Evolutionary conservation across 2,888 invertebrate genomes (phyloP).

Genomic region (Heliconius hortense): DNA sequence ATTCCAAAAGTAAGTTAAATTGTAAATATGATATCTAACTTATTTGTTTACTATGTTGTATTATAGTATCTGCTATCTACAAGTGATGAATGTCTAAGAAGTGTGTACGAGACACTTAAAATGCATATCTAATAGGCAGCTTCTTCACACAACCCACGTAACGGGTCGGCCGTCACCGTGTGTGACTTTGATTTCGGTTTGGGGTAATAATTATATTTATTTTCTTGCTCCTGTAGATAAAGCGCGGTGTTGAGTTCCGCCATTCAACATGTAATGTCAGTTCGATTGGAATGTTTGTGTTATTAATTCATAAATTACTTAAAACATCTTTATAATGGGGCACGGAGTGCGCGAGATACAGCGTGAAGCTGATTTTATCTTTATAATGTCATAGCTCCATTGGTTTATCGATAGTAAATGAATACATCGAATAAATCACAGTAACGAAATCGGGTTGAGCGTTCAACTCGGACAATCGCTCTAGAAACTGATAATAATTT

Average conservation of each 20-base stretch:
- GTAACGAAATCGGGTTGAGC: constrained; percentile 43
- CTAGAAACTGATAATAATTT: constrained; percentile 19
- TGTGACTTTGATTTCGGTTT: no score
- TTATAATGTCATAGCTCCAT: not conserved
- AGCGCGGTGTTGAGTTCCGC: not conserved
- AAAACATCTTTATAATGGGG: no score
- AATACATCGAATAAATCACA: constrained; percentile 38
- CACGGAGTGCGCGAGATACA: not conserved
- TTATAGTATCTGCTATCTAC: constrained; percentile 1
- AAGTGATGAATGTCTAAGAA: constrained; percentile 32
- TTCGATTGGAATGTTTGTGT: not conserved
- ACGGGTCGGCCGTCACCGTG: no score
- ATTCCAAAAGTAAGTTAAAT: not conserved
- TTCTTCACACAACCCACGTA: not conserved
- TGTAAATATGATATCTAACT: constrained; percentile 28
- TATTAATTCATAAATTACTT: no score
- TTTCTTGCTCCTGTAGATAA: not conserved
- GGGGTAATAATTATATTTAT: not conserved
- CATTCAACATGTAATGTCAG: not conserved
- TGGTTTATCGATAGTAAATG: not conserved
- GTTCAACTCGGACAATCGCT: constrained; percentile 42
- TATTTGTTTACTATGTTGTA: constrained; percentile 31
- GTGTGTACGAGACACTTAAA: constrained; percentile 24
- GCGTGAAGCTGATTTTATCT: not conserved
- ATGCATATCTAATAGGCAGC: constrained; percentile 8